Conservation (phyloP, 2,888 invertebrate species). For the Eucera pruinosa region DNA sequence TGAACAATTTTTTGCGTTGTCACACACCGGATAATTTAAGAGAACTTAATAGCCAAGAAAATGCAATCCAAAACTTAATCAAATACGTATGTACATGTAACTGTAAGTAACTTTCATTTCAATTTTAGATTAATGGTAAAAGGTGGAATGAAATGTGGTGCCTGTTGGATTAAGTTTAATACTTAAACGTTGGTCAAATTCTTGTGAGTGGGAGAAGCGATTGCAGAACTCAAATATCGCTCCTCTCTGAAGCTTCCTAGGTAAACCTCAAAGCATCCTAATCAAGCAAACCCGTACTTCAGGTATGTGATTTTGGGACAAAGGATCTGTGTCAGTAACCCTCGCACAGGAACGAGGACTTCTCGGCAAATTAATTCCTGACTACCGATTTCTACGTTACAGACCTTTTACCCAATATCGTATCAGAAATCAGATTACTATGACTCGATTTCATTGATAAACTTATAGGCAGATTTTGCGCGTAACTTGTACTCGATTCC, state of each 20-base stretch:
- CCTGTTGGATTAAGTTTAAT: too few species aligned
- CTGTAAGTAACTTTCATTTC: too few species aligned
- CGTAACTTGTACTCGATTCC: too few species aligned
- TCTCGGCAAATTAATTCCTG: slow-evolving; percentile 21
- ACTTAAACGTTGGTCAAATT: background rate
- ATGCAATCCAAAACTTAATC: too few species aligned
- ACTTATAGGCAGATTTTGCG: background rate
- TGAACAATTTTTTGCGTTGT: too few species aligned
- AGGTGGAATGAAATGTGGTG: too few species aligned
- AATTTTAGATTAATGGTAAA: too few species aligned
- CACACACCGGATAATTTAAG: too few species aligned
- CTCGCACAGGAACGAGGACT: background rate
- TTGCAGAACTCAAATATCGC: too few species aligned
- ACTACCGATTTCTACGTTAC: slow-evolving; percentile 5
- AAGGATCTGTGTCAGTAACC: slow-evolving; percentile 18
- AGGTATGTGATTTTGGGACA: slow-evolving; percentile 4
- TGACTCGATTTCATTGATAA: background rate
- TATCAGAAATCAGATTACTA: background rate
- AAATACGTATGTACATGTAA: too few species aligned
- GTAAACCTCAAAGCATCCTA: slow-evolving; percentile 7
- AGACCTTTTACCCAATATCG: background rate
- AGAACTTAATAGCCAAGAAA: too few species aligned
- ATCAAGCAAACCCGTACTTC: slow-evolving; percentile 7
- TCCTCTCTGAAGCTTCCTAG: background rate
- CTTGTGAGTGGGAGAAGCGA: background rate